Evolutionary conservation across 2,888 invertebrate species (phyloP).

Genomic region (Orthonevra nobilis): DNA sequence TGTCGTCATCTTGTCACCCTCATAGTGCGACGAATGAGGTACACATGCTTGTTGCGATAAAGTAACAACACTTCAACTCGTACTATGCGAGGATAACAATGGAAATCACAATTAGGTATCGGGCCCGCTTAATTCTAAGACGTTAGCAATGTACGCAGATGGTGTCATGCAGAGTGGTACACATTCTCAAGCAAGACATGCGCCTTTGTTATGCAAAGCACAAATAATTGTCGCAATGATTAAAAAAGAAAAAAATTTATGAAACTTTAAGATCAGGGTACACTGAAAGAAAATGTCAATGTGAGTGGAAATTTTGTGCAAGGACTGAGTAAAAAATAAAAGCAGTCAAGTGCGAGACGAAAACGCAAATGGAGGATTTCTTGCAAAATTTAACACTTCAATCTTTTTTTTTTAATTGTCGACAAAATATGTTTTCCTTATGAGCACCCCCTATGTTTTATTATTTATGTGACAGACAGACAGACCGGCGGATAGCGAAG

Average conservation of each 20-base stretch:
- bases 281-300: constrained; percentile 42
- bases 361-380: too few species aligned
- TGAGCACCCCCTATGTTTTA: too few species aligned
- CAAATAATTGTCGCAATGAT: constrained; percentile 52
- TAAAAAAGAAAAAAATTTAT: constrained; percentile 22
- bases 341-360: too few species aligned
- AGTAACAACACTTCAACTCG: constrained; percentile 13
- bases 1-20: constrained; percentile 63
- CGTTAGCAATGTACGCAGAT: not conserved
- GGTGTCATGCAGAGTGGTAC: constrained; percentile 62
- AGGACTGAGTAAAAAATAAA: too few species aligned
- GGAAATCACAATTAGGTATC: constrained; percentile 54
- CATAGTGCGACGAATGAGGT: constrained; percentile 32
- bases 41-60: constrained; percentile 20
- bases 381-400: too few species aligned
- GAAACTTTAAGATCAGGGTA: constrained; percentile 1
- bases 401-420: too few species aligned
- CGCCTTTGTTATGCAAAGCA: constrained; percentile 55
- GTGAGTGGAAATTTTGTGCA: too few species aligned
- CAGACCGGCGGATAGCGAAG: too few species aligned
- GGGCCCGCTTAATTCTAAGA: constrained; percentile 61
- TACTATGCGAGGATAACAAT: constrained; percentile 12
- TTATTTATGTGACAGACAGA: too few species aligned
- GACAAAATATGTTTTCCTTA: too few species aligned
- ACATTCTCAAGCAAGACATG: constrained; percentile 29